Evolutionary conservation across 2,113 vertebrate genomes (phyloP).

Genomic region (Salvator merianae): DNA sequence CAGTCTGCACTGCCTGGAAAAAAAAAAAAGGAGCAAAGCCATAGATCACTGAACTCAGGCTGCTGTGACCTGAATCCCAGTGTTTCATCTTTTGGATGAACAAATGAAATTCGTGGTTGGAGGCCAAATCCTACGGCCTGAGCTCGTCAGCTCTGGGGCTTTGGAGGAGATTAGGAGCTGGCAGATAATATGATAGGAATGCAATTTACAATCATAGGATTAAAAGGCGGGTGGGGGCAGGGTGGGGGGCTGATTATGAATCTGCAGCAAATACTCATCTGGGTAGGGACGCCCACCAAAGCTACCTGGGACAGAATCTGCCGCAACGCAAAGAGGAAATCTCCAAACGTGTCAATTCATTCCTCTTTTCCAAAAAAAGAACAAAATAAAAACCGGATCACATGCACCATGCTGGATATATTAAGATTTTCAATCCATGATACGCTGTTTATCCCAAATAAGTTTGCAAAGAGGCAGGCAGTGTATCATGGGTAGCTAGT

Average conservation of each 20-base stretch:
- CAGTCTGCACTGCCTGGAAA: too few relatives aligned
- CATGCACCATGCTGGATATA: too few relatives aligned
- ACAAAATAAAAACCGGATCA: too few relatives aligned
- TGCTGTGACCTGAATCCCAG: neutral
- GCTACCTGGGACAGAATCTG: neutral
- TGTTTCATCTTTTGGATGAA: neutral
- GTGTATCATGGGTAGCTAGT: too few relatives aligned
- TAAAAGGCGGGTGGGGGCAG: neutral
- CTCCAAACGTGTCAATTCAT: too few relatives aligned
- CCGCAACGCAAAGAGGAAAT: too few relatives aligned
- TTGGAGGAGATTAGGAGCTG: constrained; percentile 12
- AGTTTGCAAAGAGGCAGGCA: too few relatives aligned
- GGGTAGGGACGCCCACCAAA: neutral
- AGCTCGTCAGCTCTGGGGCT: neutral
- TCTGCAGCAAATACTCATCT: neutral
- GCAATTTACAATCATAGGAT: constrained; percentile 18
- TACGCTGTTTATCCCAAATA: too few relatives aligned
- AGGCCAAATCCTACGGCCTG: neutral
- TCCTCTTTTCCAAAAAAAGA: too few relatives aligned
- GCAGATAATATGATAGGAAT: neutral
- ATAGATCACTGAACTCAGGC: too few relatives aligned
- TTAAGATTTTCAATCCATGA: too few relatives aligned
- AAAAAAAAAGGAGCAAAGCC: too few relatives aligned
- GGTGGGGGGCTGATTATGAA: neutral
- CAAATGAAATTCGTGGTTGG: neutral